Base-by-base conservation (phyloP, 2,113 vertebrate genomes). In the Tichodroma muraria region DNA sequence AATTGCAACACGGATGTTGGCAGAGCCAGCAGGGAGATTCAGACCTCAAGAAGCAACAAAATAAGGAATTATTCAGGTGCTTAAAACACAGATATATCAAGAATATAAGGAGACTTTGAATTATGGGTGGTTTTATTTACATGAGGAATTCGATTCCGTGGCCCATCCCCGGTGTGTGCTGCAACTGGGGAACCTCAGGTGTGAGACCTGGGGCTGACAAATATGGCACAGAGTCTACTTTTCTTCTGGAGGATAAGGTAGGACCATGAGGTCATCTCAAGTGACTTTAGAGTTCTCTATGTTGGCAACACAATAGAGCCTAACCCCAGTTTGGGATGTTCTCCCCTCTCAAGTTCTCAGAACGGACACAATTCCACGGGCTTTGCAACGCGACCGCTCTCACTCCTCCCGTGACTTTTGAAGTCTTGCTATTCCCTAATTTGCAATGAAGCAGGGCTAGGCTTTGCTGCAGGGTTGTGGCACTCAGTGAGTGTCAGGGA, bases 111-210 rank as follows among this genome's bases (percentile, higher is more conserved):
- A 88, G 15, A 28, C 8, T 75, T 53, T 50, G 28, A 45, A 61
- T 63, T 50, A 12, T 0, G 31, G 4, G 5, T 65, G 30, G 0
- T 53, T 87, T 75, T 64, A 8, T 50, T 53, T 44, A 31, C 1
- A 2, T 4, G 16, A 52, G 4, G 9, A 35, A 5, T 30, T 56
- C 0, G 3, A 5, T 18, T 87, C 30, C 3, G 20, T 23, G 38
- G 4, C 14, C 9, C 17, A 8, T 19, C 59, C 18, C 4, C 31
- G 35, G 20, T 33, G 56, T 65, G 45, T 80, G 24, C 37, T 83
- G 72, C 45, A 72, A 2, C 8, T 44, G 69, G 40, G 57, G 40
- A 28, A 22, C 18, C 30, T 47, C 44, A 17, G 18, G 16, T 42
- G 18, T 14, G 59, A 80, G 35, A 17, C 15, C 49, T 44, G 24